A percentile compares a stretch with the other conserved stretches of the same genome.
Evolutionary conservation across 2,113 vertebrate genomes (phyloP).

Genomic region (Hirundichthys speculiger): DNA sequence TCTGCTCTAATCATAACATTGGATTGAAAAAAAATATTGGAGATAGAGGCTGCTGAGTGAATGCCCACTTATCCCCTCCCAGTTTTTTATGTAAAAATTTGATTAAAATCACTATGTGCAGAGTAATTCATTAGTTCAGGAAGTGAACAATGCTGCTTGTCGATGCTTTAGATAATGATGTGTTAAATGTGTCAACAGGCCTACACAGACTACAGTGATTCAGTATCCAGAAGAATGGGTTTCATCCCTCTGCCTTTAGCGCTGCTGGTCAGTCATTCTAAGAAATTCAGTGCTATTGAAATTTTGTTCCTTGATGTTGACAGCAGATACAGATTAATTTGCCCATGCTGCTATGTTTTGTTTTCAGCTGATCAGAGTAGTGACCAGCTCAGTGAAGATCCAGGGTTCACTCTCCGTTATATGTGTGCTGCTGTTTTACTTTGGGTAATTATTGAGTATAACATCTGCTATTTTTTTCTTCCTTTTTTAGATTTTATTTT

Average conservation of each 20-base stretch:
- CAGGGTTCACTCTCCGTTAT: conserved; percentile 93
- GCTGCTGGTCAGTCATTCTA: conserved; percentile 87
- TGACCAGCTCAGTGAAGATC: conserved; percentile 96
- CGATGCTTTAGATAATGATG: conserved; percentile 4
- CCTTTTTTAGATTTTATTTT: background rate
- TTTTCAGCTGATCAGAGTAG: conserved; percentile 91
- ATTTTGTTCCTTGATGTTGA: background rate
- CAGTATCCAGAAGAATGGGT: conserved; percentile 96
- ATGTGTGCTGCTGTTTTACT: conserved; percentile 94
- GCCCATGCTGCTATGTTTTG: background rate
- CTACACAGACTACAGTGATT: conserved; percentile 98
- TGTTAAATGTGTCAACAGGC: conserved; percentile 81
- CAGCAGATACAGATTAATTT: background rate
- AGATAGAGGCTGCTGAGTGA: background rate
- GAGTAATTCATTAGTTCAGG: background rate
- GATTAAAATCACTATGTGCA: background rate
- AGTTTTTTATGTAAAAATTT: background rate
- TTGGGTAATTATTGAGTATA: conserved; percentile 85
- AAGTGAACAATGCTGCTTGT: conserved; percentile 2
- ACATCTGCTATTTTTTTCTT: background rate
- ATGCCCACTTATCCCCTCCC: background rate
- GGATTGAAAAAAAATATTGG: no score
- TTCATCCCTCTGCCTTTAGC: conserved; percentile 98
- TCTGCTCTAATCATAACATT: no score
- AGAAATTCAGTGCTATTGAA: background rate